Evolutionary conservation across 92 coral and sea anemone species (phyloP), one percentile per base, ranked within the genome.

Genomic region (Epizoanthus ramosus): DNA sequence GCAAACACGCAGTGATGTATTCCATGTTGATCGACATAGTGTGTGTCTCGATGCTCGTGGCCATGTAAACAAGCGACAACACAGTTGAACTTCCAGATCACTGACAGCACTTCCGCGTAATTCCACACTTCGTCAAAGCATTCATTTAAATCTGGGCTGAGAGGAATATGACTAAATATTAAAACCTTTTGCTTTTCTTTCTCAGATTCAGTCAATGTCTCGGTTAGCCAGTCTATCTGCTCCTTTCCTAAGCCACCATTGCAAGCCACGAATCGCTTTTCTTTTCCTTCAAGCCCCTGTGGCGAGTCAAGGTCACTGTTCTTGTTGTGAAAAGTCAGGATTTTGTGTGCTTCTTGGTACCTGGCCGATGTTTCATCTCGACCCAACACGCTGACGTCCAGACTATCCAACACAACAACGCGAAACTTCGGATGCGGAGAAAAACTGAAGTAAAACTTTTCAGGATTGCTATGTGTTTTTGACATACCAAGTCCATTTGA

Each of bases 51-150:
- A 39, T 92, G 97, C 15, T 82, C 83, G 71, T 92, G 97, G 25
- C 97, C 97, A 43, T 87, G 88, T 0, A 92, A 54, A 64, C 93
- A 87, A 24, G 92, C 97, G 52, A 84, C 88, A 0, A 92, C 97
- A 64, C 87, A 83, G 18, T 18, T 47, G 79, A 85, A 91, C 56
- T 81, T 71, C 90, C 89, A 85, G 22, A 92, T 25, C 25, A 90
- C 67, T 2, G 85, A 85, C 74, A 92, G 47, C 1, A 92, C 93
- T 67, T 90, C 92, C 3, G 81, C 65, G 84, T 86, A 84, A 71
- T 92, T 90, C 97, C 97, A 92, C n/a, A 71, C 58, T 12, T 66
- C 41, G 53, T 66, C 88, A 31, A 59, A 64, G 41, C 45, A 33
- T 8, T 70, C 89, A 17, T 57, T 21, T 6, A 59, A 17, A 8